These are phyloP conservation scores for Rhinoptilus africanus DNA, from an alignment of 2,113 vertebrate species.

Conservation along the genomic window DNA sequence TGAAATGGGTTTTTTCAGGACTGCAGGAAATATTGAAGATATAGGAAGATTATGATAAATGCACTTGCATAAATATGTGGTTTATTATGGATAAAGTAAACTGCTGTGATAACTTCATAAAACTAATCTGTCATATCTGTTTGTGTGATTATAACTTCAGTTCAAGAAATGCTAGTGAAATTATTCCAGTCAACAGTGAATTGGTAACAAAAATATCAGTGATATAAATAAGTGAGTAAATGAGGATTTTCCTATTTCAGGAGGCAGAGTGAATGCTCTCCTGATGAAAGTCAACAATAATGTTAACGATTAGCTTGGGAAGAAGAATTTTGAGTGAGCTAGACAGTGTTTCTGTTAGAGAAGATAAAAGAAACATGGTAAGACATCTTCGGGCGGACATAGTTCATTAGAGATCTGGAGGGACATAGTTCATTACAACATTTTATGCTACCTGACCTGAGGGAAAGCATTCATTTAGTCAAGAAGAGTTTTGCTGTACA, in stretches of 20 bases:
- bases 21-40: background rate
- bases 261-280: background rate
- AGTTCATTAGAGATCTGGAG: background rate
- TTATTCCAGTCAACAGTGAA: background rate
- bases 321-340: background rate
- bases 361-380: background rate
- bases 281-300: background rate
- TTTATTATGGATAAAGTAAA: background rate
- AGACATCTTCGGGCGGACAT: background rate
- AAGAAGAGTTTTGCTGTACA: background rate
- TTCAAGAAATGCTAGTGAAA: constrained; percentile 17
- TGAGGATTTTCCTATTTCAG: background rate
- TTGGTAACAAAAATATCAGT: constrained; percentile 1
- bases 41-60: background rate
- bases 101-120: background rate
- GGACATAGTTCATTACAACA: background rate
- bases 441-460: background rate
- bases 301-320: background rate
- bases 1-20: background rate
- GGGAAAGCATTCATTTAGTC: background rate
- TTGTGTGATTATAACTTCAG: background rate
- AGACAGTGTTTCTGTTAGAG: background rate
- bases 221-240: background rate
- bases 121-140: background rate
- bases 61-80: background rate